Conservation (phyloP, 2,888 invertebrate genomes). For the Caenorhabditis sp. region DNA sequence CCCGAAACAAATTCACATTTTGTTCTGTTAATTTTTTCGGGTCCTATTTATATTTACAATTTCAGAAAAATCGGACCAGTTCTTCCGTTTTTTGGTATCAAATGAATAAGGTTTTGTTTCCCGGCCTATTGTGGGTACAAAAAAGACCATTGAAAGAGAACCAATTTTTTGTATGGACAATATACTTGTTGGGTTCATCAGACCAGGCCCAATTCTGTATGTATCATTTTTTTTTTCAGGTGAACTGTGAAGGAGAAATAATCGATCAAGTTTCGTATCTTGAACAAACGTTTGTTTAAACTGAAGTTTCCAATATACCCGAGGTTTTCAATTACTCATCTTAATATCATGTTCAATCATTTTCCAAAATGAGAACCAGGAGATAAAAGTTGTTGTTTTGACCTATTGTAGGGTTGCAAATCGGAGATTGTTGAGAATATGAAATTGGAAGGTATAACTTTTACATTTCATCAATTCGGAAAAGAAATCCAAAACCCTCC, state of each 20-base stretch:
- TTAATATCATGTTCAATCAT: neutral
- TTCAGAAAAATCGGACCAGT: too few species aligned
- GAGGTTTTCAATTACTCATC: neutral
- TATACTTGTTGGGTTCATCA: too few species aligned
- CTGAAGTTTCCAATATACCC: neutral
- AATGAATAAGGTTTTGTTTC: too few species aligned
- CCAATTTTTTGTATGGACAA: too few species aligned
- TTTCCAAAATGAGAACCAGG: neutral
- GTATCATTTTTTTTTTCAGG: too few species aligned
- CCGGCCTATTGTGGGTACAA: too few species aligned
- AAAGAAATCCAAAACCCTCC: neutral
- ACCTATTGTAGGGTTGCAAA: neutral
- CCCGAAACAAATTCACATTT: too few species aligned
- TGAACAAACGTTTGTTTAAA: neutral
- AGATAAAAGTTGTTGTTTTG: neutral
- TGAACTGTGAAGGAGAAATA: neutral
- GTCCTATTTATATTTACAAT: neutral
- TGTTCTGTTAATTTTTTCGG: too few species aligned
- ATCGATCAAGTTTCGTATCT: neutral
- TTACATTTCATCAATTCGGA: neutral
- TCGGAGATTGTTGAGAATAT: neutral
- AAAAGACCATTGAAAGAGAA: too few species aligned
- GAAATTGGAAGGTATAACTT: neutral
- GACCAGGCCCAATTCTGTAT: too few species aligned
- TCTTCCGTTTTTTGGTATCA: too few species aligned